These are phyloP conservation scores for Neodiprion virginianus DNA, from an alignment of 1,140 invertebrate species.

Conservation along the genomic window DNA sequence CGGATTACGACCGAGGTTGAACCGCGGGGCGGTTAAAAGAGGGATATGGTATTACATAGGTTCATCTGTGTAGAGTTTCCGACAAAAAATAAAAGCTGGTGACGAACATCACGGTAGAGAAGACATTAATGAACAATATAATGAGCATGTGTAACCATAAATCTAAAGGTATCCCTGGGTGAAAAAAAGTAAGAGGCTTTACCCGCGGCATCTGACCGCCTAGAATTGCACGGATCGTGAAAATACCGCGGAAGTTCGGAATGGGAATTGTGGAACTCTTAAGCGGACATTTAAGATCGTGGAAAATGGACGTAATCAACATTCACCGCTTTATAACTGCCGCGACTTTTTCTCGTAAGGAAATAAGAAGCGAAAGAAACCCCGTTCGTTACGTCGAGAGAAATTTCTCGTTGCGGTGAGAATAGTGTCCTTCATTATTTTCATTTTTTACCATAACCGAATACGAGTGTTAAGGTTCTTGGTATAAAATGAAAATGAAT, in stretches of 20 bases:
- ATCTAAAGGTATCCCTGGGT: slow-evolving; percentile 1
- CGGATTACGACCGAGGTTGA: too few species aligned
- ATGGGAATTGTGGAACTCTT: background rate
- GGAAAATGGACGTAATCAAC: slow-evolving; percentile 2
- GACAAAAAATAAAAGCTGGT: background rate
- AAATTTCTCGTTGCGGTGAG: too few species aligned
- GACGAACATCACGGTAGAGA: background rate
- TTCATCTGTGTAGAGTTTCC: background rate
- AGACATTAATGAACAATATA: slow-evolving; percentile 28
- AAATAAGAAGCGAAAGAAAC: too few species aligned
- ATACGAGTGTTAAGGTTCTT: too few species aligned
- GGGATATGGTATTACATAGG: too few species aligned
- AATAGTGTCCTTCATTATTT: too few species aligned
- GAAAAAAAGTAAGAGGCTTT: background rate
- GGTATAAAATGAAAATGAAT: too few species aligned
- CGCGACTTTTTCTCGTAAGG: too few species aligned
- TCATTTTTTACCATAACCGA: too few species aligned
- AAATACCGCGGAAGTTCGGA: background rate
- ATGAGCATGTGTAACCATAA: slow-evolving; percentile 17
- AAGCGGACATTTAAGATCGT: background rate
- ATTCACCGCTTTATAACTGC: background rate
- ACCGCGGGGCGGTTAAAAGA: too few species aligned
- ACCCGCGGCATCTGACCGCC: background rate
- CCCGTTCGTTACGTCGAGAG: too few species aligned
- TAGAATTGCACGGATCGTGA: background rate